These are phyloP conservation scores for Mya arenaria DNA, from an alignment of 1,140 invertebrate species.

Conservation along the genomic window DNA sequence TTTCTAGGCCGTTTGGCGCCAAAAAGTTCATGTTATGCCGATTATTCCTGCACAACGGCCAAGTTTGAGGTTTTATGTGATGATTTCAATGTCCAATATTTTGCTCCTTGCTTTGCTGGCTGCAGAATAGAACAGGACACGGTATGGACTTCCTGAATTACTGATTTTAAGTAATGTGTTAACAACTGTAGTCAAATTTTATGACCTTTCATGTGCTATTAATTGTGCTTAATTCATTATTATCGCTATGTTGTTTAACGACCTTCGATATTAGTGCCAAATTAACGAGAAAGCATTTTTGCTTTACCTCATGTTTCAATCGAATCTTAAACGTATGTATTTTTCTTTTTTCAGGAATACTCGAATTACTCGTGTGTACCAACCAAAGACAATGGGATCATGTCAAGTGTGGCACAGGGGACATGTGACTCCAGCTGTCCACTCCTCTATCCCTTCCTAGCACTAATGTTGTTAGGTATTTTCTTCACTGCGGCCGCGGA, in stretches of 20 bases:
- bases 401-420: neutral
- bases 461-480: too few species aligned
- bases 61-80: constrained; percentile 59
- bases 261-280: neutral
- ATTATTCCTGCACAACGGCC: constrained; percentile 38
- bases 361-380: constrained; percentile 8
- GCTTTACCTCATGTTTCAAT: neutral
- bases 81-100: constrained; percentile 53
- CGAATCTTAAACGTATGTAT: neutral
- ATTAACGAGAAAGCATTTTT: neutral
- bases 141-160: neutral
- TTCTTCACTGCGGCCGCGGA: too few species aligned
- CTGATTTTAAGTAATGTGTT: neutral
- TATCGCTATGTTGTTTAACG: neutral
- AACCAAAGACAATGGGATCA: neutral
- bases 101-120: constrained; percentile 64
- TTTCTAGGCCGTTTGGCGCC: neutral
- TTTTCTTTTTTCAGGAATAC: neutral
- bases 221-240: neutral
- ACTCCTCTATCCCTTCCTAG: neutral
- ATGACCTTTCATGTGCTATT: neutral
- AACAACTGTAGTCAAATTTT: neutral
- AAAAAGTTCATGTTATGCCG: constrained; percentile 17
- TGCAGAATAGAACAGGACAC: constrained; percentile 15
- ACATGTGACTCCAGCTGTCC: constrained; percentile 6